These are phyloP conservation scores for Synanthedon myopaeformis DNA, from an alignment of 2,888 invertebrate species.

Conservation along the genomic window DNA sequence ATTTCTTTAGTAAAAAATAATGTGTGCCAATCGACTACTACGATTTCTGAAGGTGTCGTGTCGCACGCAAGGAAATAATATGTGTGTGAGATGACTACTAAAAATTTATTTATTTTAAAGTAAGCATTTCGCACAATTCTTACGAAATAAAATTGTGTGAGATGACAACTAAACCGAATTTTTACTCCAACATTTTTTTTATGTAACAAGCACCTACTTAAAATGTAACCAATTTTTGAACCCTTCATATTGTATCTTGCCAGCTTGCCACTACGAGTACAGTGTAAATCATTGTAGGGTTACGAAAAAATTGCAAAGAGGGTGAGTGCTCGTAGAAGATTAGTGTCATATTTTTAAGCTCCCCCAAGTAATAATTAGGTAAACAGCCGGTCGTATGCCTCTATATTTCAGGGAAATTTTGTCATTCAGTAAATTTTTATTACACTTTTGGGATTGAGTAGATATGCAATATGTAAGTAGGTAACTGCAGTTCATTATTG, in stretches of 20 bases:
- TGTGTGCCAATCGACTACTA: no score
- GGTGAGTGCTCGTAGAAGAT: slow-evolving; percentile 19
- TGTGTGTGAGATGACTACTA: no score
- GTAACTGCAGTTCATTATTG: not conserved
- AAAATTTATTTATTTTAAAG: no score
- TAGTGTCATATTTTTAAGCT: slow-evolving; percentile 26
- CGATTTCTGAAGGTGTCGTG: no score
- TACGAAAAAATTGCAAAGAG: slow-evolving; percentile 12
- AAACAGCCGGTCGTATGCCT: slow-evolving; percentile 1
- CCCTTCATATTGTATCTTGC: not conserved
- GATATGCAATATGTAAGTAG: not conserved
- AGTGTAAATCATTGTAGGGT: not conserved
- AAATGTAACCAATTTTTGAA: not conserved
- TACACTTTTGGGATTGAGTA: not conserved
- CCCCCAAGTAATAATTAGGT: slow-evolving; percentile 23
- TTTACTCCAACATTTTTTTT: not conserved
- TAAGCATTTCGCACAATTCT: no score
- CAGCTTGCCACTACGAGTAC: not conserved
- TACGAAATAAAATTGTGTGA: no score
- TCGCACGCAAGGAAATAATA: no score
- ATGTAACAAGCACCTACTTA: not conserved
- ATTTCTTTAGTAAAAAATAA: no score
- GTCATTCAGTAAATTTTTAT: not conserved
- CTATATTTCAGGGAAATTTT: not conserved
- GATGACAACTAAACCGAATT: no score